A percentile compares a stretch with the other conserved stretches of the same genome.
These are phyloP conservation scores for Lissocephala sabroskyi DNA, from an alignment of 2,888 invertebrate species.

Conservation along the genomic window DNA sequence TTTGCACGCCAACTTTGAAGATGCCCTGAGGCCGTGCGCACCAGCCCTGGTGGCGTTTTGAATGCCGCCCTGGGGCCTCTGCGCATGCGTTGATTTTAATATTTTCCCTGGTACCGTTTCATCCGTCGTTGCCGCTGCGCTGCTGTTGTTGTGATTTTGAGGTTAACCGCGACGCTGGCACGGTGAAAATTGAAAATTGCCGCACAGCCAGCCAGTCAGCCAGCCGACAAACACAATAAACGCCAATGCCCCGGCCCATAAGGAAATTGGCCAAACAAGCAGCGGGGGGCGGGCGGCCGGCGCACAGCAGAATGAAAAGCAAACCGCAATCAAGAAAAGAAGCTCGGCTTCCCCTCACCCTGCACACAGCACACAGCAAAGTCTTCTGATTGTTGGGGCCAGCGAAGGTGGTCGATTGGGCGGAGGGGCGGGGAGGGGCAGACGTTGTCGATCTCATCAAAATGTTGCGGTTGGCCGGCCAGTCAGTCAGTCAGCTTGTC, in stretches of 20 bases:
- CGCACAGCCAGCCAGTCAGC: not conserved
- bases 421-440: no score
- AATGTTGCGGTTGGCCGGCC: not conserved
- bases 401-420: no score
- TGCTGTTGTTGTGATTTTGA: conserved; percentile 12
- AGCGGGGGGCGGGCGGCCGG: no score
- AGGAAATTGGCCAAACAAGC: no score
- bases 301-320: conserved; percentile 12
- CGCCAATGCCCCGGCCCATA: conserved; percentile 13
- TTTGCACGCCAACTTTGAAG: conserved; percentile 28
- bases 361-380: conserved; percentile 5
- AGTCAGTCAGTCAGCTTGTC: not conserved
- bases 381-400: no score
- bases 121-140: not conserved
- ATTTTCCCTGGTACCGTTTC: not conserved
- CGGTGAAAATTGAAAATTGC: conserved; percentile 17
- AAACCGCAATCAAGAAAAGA: conserved; percentile 29
- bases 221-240: conserved; percentile 27
- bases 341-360: no score
- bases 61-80: not conserved
- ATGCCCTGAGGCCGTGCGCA: no score
- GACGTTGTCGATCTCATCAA: conserved; percentile 20
- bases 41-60: not conserved
- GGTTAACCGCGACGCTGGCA: conserved; percentile 38
- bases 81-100: conserved; percentile 1